These are phyloP conservation scores for Phrynocephalus versicolor DNA, from an alignment of 2,113 vertebrate species.

Conservation along the genomic window DNA sequence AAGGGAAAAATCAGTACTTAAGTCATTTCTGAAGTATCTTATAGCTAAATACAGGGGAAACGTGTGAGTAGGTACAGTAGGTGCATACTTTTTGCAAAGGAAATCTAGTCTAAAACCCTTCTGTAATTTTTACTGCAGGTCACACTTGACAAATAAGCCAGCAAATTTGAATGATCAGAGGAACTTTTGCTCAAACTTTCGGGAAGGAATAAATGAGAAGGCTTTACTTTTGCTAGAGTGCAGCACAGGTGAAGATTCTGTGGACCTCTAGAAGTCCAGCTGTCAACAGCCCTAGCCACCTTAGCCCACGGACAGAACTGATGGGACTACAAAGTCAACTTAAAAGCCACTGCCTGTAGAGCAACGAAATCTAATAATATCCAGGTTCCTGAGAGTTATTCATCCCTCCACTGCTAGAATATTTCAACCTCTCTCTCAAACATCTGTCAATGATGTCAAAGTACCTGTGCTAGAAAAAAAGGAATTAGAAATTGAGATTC, in stretches of 20 bases:
- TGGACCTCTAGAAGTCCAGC: neutral
- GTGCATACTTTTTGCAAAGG: neutral
- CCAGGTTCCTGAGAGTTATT: neutral
- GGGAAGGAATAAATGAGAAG: neutral
- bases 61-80: neutral
- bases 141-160: neutral
- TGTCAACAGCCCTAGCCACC: neutral
- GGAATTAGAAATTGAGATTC: too few relatives aligned
- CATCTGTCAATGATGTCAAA: too few relatives aligned
- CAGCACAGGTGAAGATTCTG: neutral
- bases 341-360: too few relatives aligned
- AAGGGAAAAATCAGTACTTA: neutral
- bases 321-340: neutral
- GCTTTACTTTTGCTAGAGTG: neutral
- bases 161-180: neutral
- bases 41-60: too few relatives aligned
- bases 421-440: too few relatives aligned
- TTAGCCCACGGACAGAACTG: neutral
- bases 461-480: too few relatives aligned
- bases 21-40: slow-evolving; percentile 1
- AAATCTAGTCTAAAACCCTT: neutral
- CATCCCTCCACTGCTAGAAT: neutral
- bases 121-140: neutral
- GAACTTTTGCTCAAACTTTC: neutral
- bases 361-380: neutral